A percentile compares a stretch with the other conserved stretches of the same genome.
Evolutionary conservation across 1,140 invertebrate species (phyloP).

Genomic region (Procambarus clarkii): DNA sequence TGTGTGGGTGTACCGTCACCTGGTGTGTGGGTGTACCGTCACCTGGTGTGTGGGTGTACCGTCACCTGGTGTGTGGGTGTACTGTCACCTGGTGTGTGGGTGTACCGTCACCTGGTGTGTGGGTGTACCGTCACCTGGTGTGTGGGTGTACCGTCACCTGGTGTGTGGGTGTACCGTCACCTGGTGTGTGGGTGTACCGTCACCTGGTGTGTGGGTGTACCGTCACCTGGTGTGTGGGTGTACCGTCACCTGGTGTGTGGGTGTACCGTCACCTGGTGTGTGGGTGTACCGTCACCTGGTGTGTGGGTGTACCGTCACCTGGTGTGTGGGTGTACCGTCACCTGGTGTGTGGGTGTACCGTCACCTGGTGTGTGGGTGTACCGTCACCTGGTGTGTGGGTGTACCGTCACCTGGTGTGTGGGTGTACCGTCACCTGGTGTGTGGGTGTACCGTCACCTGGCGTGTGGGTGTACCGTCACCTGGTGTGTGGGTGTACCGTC

Average conservation of each 20-base stretch:
- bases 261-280: neutral
- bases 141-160: neutral
- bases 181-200: too few species aligned
- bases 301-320: neutral
- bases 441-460: neutral
- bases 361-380: neutral
- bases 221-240: neutral
- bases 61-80: neutral
- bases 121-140: neutral
- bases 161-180: neutral
- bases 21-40: neutral
- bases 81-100: neutral
- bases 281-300: too few species aligned
- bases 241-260: neutral
- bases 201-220: neutral
- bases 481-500: neutral
- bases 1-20: too few species aligned
- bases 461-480: too few species aligned
- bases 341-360: neutral
- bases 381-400: neutral
- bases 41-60: too few species aligned
- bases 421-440: neutral
- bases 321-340: too few species aligned
- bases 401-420: neutral
- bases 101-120: neutral